Evolutionary conservation across 2,888 invertebrate genomes (phyloP), one percentile per base, ranked within the genome.

Genomic region (Opisthograptis luteolata): DNA sequence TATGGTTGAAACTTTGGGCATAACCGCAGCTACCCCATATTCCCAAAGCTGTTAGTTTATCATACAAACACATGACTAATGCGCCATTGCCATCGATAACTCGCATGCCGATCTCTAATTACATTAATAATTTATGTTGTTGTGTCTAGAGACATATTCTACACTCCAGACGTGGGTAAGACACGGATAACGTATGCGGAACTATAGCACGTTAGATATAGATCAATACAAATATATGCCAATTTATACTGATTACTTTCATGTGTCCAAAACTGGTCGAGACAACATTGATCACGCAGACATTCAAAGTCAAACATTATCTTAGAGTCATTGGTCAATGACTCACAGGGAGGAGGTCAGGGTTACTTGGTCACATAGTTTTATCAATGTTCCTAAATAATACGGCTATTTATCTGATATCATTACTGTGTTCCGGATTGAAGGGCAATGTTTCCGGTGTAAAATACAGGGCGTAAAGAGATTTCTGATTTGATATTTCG

Each of bases 121-220:
- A 58, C 31, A 40, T 60, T 53, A 40, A 48, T 59, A 25, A 42
- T n/a, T n/a, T n/a, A n/a, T n/a, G 49, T 54, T 59, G 35, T 57
- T 60, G 37, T 60, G 66, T 70, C 70, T 73, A 68, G 10, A 31
- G 10, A 9, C 1, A 10, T 12, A 35, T 73, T 68, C 67, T 32
- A n/a, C 17, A 17, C 41, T 41, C 44, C 56, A 70, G 69, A 70
- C 72, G 32, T 20, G 30, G n/a, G 40, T 36, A 36, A n/a, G n/a
- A n/a, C n/a, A 25, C 17, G 24, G 39, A 46, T 55, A 46, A 47
- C 42, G 24, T 36, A 42, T 19, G 17, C 17, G n/a, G 17, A 49
- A 8, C 32, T 31, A 22, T 27, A 42, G 20, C 5, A 17, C 41
- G 24, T 45, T n/a, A n/a, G n/a, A n/a, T n/a, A n/a, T n/a, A n/a